Base-by-base conservation (phyloP, 1,140 invertebrate species). In the Cataglyphis hispanica region DNA sequence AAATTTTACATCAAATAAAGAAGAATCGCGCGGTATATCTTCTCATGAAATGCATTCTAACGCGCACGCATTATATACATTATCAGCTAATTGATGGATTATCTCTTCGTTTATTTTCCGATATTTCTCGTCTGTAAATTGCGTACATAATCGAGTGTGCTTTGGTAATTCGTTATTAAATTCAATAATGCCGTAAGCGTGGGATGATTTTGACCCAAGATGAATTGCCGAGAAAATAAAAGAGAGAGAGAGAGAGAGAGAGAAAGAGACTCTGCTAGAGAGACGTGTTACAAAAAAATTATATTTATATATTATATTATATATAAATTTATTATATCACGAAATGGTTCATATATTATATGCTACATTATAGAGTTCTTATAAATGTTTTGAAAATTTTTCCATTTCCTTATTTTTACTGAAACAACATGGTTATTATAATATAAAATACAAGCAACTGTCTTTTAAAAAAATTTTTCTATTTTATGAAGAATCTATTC, bases 1-100 rank as follows among this genome's bases (percentile, higher is more conserved):
- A 83, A 83, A 74, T 83, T 72, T 83, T 27, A 60, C 7, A 83
- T 72, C 53, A 46, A 53, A 72, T 83, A 83, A 72, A 83, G 25
- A 72, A 61, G 11, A 83, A 74, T 74, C 19, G 25, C 11, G 13
- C 43, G 43, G 64, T 40, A 31, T 70, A 60, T 60, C n/a, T 27
- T 83, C 25, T 72, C 78, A 46, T n/a, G 7, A 83, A 43, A 83
- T 43, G 56, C 40, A 72, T n/a, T 40, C 40, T 13, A 22, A 56
- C 22, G 10, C 37, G 53, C 67, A 34, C 50, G 25, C 53, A 74
- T 83, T 40, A 40, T 40, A 40, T 56, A 69, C 46, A 69, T 69
- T 34, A 70, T 56, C 34, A 46, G 46, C 40, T 83, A 83, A 83
- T 83, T 83, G 60, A n/a, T 8, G 37, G 37, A 37, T 34, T 61